A percentile compares a stretch with the other conserved stretches of the same genome.
Evolutionary conservation across 2,888 invertebrate species (phyloP).

Genomic region (Ophraella communa): DNA sequence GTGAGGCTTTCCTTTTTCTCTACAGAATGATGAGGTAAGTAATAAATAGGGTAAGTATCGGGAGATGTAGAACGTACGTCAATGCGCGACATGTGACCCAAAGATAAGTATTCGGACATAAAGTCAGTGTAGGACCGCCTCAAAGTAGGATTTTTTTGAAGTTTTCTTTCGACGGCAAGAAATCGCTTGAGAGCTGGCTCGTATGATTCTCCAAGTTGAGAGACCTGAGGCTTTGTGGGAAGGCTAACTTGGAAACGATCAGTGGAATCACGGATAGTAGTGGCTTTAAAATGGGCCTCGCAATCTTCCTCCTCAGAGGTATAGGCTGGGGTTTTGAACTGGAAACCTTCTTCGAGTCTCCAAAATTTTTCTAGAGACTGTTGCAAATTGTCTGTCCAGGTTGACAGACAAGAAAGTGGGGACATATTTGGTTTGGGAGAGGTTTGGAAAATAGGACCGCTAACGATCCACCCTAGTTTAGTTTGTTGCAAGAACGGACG

Average conservation of each 20-base stretch:
- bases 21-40: no score
- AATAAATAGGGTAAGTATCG: no score
- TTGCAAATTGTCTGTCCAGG: background rate
- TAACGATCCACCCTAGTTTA: background rate
- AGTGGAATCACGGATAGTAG: background rate
- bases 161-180: background rate
- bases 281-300: background rate
- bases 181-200: background rate
- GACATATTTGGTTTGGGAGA: background rate
- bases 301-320: background rate
- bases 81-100: background rate
- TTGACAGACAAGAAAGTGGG: background rate
- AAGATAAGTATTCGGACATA: background rate
- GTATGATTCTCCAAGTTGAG: background rate
- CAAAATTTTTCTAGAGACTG: background rate
- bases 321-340: background rate
- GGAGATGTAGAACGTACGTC: no score
- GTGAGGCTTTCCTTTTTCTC: no score
- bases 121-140: background rate
- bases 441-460: background rate
- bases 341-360: background rate
- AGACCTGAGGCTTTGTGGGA: background rate
- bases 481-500: background rate
- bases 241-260: background rate
- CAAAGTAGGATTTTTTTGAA: background rate